phyloP scores from a whole-genome alignment of 2,797 vertebrate species.

The Glossophaga mutica region DNA sequence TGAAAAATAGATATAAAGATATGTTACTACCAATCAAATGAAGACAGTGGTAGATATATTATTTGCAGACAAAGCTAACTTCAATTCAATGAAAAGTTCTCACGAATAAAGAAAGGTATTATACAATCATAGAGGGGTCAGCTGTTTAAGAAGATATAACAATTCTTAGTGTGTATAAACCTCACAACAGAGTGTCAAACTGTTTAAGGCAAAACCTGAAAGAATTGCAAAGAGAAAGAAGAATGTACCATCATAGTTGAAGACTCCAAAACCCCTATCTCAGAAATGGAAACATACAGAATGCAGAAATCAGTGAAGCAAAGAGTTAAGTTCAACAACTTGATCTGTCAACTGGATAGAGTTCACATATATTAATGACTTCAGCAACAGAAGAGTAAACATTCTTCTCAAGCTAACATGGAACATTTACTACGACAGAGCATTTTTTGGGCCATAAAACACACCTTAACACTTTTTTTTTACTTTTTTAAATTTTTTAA shows the following conservation, averaged over 20 bases:
- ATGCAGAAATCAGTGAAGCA: neutral
- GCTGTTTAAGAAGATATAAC: neutral
- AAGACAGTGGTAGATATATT: neutral
- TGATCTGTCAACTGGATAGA: neutral
- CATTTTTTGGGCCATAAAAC: neutral
- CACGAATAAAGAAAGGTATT: neutral
- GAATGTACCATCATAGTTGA: neutral
- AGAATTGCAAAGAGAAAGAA: neutral
- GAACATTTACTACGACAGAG: no score
- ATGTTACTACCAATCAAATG: neutral
- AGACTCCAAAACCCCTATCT: neutral
- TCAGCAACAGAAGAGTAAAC: neutral
- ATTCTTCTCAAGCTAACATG: neutral
- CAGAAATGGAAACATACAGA: neutral
- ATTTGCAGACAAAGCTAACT: neutral
- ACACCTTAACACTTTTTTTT: neutral
- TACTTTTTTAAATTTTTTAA: no score
- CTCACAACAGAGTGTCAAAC: neutral
- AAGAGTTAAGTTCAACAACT: neutral
- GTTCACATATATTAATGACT: neutral
- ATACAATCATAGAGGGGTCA: neutral
- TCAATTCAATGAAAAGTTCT: neutral
- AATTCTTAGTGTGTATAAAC: neutral
- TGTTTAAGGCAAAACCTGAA: neutral
- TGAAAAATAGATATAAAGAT: neutral